A percentile compares a stretch with the other conserved stretches of the same genome.
Evolutionary conservation across 2,888 invertebrate genomes (phyloP).

Genomic region (Drosophila dives): DNA sequence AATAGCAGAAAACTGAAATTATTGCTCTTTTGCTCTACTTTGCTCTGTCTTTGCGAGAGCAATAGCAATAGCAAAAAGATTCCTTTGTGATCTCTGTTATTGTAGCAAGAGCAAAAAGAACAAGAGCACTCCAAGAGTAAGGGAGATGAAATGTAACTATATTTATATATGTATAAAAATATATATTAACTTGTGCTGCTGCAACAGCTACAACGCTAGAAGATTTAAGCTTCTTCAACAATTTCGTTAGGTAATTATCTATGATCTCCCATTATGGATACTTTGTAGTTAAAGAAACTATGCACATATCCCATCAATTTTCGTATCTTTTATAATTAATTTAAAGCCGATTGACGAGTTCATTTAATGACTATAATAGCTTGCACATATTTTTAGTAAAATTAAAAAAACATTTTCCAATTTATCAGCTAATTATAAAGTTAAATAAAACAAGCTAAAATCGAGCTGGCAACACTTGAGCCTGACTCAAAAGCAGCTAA

Average conservation of each 20-base stretch:
- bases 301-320: neutral
- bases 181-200: neutral
- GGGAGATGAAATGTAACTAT: neutral
- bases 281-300: neutral
- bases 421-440: neutral
- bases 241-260: neutral
- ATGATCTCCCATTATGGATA: neutral
- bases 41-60: neutral
- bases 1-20: neutral
- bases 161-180: neutral
- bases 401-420: neutral
- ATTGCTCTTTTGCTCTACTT: neutral
- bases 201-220: neutral
- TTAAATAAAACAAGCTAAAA: conserved; percentile 1
- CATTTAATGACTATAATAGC: neutral
- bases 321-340: neutral
- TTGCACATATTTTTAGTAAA: neutral
- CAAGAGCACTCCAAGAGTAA: neutral
- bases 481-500: neutral
- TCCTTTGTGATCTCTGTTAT: neutral
- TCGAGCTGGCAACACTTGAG: neutral
- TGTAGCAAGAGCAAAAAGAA: neutral
- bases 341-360: neutral
- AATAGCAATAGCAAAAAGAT: neutral
- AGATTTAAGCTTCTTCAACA: neutral